Conservation (phyloP, 1,140 invertebrate genomes). For the Episyrphus balteatus region DNA sequence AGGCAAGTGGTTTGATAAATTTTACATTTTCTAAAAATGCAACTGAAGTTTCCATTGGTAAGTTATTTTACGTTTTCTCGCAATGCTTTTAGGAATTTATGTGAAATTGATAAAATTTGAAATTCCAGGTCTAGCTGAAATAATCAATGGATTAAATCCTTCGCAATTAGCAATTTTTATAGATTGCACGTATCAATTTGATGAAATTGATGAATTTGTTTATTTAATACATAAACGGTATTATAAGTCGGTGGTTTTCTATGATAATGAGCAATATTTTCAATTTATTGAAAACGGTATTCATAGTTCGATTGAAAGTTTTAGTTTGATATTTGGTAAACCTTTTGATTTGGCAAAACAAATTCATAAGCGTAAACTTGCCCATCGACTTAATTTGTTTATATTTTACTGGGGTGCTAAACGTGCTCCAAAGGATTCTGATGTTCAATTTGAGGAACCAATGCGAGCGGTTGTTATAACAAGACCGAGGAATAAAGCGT, state of each 20-base stretch:
- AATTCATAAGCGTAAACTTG: slow-evolving; percentile 18
- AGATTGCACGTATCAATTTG: neutral
- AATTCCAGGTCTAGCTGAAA: slow-evolving; percentile 24
- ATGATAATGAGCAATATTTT: slow-evolving; percentile 22
- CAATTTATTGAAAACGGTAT: slow-evolving; percentile 26
- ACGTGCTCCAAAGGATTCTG: slow-evolving; percentile 11
- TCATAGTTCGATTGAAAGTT: slow-evolving; percentile 24
- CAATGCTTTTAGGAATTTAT: too few species aligned
- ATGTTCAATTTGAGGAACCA: slow-evolving; percentile 20
- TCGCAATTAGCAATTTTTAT: slow-evolving; percentile 18
- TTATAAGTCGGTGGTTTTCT: slow-evolving; percentile 28
- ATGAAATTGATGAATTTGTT: slow-evolving; percentile 22
- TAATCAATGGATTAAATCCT: slow-evolving; percentile 22
- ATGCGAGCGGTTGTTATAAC: slow-evolving; percentile 29
- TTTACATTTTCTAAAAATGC: too few species aligned
- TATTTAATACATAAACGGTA: slow-evolving; percentile 19
- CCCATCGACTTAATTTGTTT: slow-evolving; percentile 31
- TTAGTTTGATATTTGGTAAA: slow-evolving; percentile 25
- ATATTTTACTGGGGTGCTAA: slow-evolving; percentile 34
- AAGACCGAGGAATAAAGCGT: slow-evolving; percentile 20
- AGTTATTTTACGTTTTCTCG: too few species aligned
- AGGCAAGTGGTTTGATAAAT: too few species aligned
- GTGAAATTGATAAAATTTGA: too few species aligned
- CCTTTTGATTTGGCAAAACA: slow-evolving; percentile 16
- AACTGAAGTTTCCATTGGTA: too few species aligned